These are phyloP conservation scores for Zaprionus obscuricornis DNA, from an alignment of 2,888 invertebrate species.

Conservation along the genomic window DNA sequence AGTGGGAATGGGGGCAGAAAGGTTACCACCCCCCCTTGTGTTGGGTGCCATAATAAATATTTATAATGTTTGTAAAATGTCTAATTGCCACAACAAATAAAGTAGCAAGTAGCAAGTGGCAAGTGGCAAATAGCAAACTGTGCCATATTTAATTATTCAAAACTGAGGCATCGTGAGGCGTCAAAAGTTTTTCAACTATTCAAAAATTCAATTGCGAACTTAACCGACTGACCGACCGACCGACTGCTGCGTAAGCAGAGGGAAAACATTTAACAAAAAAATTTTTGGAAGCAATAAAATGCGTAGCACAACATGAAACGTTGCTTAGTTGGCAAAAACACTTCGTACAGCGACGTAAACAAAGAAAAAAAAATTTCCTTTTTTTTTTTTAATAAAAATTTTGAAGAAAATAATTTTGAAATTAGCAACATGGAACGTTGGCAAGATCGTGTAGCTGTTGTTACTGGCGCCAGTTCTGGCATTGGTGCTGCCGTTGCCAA, in stretches of 20 bases:
- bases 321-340: constrained; percentile 24
- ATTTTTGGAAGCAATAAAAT: no score
- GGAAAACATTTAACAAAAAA: no score
- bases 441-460: constrained; percentile 85
- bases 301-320: not conserved
- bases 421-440: constrained; percentile 84
- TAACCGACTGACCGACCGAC: not conserved
- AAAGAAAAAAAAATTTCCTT: no score
- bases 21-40: no score
- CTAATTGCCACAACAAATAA: no score
- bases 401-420: not conserved
- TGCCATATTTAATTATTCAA: constrained; percentile 31
- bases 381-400: no score
- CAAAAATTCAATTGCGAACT: constrained; percentile 28
- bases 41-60: no score
- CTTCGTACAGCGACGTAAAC: constrained; percentile 5
- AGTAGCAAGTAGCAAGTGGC: not conserved
- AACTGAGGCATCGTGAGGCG: constrained; percentile 8
- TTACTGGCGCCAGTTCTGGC: constrained; percentile 87
- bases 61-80: not conserved
- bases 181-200: constrained; percentile 9
- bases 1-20: no score
- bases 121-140: constrained; percentile 8
- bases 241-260: no score
- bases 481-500: constrained; percentile 85